Evolutionary conservation across 2,113 vertebrate species (phyloP), one percentile per base, ranked within the genome.

Genomic region (Pampusana beccarii): DNA sequence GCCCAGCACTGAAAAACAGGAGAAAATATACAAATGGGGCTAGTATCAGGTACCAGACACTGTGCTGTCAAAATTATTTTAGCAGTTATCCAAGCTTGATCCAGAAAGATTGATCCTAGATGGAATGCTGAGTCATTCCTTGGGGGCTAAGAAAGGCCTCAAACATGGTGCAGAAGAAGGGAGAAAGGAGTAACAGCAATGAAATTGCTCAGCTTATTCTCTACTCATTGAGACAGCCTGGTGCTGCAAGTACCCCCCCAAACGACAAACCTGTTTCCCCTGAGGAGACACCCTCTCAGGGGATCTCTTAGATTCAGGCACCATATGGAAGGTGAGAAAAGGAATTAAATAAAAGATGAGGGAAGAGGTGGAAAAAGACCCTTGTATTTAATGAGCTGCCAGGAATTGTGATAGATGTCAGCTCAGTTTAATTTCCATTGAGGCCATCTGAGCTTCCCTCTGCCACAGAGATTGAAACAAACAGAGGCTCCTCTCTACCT

Each of bases 341-440:
- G 8, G 38, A 88, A 80, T 80, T 93, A 94, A 96, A 96, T 86
- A 93, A 96, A 93, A 96, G 61, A 96, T 89, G 92, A 97, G 86
- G 80, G 40, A 69, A 69, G 74, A 85, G 78, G 77, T 91, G 50
- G 53, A 6, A 84, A 90, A 95, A 61, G n/a, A 1, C 14, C 65
- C 28, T 58, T 42, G 48, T 72, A 92, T 69, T 94, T 85, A 95
- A 89, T 0, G 1, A 96, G 61, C 80, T 89, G 73, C 46, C 91
- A 87, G 46, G 81, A 85, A 93, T 42, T 7, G 10, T 96, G 83
- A 95, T 62, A 81, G 44, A 94, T 64, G 14, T 75, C 65, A 81
- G 23, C 21, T 69, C 56, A 84, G 57, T 80, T 74, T 81, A 81
- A 97, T 95, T 95, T 92, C 28, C 57, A 89, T 7, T 1, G 1